These are phyloP conservation scores for Sardina pilchardus DNA, from an alignment of 2,113 vertebrate species.

Conservation along the genomic window DNA sequence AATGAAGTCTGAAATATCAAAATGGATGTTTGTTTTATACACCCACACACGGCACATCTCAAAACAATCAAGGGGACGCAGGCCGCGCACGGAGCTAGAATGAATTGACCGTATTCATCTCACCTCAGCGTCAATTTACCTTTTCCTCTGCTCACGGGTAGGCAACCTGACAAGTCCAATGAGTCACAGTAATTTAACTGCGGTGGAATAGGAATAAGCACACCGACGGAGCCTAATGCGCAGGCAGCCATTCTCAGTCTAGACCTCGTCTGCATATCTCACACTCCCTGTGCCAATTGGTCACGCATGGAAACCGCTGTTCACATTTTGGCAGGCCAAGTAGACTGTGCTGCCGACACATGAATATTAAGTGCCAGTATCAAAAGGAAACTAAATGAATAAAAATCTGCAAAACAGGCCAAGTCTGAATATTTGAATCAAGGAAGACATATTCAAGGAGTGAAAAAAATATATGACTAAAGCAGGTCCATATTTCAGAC, in stretches of 20 bases:
- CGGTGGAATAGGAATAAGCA: slow-evolving; percentile 26
- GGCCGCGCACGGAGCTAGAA: slow-evolving; percentile 39
- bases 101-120: slow-evolving; percentile 41
- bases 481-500: background rate
- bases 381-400: background rate
- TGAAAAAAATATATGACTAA: background rate
- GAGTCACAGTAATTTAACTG: slow-evolving; percentile 43
- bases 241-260: background rate
- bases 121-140: background rate
- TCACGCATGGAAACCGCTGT: slow-evolving; percentile 1
- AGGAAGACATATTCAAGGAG: background rate
- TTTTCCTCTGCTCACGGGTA: background rate
- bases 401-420: background rate
- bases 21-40: background rate
- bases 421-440: background rate
- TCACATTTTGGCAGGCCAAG: slow-evolving; percentile 34
- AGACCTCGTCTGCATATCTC: slow-evolving; percentile 46
- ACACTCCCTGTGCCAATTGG: slow-evolving; percentile 31
- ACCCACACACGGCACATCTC: slow-evolving; percentile 10
- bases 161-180: slow-evolving; percentile 38
- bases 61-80: slow-evolving; percentile 44
- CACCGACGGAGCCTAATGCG: background rate
- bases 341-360: background rate
- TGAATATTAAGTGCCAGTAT: background rate
- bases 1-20: no score